These are phyloP conservation scores for Bufo bufo DNA, from an alignment of 2,113 vertebrate species.

Conservation along the genomic window DNA sequence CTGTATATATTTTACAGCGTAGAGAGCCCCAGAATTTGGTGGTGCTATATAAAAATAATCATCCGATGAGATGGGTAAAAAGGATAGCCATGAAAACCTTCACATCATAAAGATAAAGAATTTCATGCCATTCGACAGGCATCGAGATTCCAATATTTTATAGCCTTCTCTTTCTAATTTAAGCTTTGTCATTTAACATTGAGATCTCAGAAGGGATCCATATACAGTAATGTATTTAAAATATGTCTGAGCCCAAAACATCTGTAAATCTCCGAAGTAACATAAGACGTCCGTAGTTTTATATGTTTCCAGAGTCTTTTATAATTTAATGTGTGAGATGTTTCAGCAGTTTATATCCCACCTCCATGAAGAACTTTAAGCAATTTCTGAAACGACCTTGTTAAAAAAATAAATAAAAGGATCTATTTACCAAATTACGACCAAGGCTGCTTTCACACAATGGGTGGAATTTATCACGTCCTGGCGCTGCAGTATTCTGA, in stretches of 20 bases:
- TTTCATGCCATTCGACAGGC: neutral
- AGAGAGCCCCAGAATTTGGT: neutral
- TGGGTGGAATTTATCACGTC: too few species aligned
- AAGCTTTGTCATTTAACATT: too few species aligned
- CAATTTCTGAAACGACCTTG: neutral
- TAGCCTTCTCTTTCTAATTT: neutral
- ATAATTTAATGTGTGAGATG: neutral
- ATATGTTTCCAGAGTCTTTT: neutral
- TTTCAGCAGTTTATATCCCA: neutral
- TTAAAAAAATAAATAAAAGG: neutral
- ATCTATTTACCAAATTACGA: neutral
- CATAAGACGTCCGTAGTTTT: neutral
- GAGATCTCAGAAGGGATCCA: too few species aligned
- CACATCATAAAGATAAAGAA: neutral
- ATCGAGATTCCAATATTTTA: neutral
- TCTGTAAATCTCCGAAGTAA: neutral
- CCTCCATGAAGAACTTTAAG: neutral
- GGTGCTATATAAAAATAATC: neutral
- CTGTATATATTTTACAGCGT: neutral
- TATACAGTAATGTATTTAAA: too few species aligned
- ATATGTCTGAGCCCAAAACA: too few species aligned
- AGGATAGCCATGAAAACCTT: neutral
- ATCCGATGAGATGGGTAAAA: neutral
- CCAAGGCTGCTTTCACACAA: neutral
- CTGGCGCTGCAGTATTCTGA: too few species aligned